Percentiles rank a stretch among this genome's conserved stretches.
Conservation (phyloP, 2,113 vertebrate species). For the Malurus elegans region DNA sequence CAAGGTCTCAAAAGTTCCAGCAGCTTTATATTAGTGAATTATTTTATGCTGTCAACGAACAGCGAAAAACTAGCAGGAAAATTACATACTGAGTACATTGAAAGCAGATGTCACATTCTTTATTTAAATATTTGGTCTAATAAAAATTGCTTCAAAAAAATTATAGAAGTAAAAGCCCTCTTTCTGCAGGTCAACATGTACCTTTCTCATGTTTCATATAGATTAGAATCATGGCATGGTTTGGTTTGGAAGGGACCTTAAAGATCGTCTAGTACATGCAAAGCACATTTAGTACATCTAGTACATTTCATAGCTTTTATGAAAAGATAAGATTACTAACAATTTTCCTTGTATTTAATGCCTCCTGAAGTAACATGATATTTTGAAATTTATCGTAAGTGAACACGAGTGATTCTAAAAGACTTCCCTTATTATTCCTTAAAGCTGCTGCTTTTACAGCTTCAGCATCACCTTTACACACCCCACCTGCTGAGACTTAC, state of each 20-base stretch:
- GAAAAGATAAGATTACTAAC: neutral
- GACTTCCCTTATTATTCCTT: neutral
- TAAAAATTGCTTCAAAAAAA: neutral
- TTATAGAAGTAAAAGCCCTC: neutral
- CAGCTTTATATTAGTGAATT: neutral
- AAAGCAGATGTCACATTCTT: neutral
- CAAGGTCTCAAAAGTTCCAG: neutral
- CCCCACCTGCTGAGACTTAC: neutral
- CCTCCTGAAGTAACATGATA: neutral
- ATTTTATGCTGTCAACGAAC: conserved; percentile 11
- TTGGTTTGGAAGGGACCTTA: neutral
- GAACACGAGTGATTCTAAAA: neutral
- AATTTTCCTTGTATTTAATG: neutral
- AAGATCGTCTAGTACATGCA: neutral
- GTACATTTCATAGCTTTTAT: neutral
- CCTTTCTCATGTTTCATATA: neutral
- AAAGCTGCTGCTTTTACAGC: neutral
- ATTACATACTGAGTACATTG: neutral
- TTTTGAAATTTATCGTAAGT: neutral
- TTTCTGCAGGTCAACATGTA: neutral
- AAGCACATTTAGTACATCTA: neutral
- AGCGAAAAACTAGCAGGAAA: neutral
- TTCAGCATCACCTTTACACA: neutral
- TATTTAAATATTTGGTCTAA: neutral
- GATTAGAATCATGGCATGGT: neutral